Evolutionary conservation across 2,888 invertebrate species (phyloP).

Genomic region (Apoda limacodes): DNA sequence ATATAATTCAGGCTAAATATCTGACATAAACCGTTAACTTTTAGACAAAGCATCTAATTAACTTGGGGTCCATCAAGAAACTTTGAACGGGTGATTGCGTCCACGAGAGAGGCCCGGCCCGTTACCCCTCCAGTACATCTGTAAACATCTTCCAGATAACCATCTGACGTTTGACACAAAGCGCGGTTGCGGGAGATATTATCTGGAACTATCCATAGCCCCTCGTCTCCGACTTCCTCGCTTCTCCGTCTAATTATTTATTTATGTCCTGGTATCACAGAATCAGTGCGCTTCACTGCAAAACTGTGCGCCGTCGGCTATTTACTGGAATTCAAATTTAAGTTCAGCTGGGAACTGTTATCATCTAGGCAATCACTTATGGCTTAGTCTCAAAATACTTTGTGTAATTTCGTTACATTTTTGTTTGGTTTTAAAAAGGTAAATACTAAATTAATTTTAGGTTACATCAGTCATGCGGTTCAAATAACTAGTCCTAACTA

Average conservation of each 20-base stretch:
- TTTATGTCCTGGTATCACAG: conserved; percentile 61
- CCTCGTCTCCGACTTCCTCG: conserved; percentile 37
- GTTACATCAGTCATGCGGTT: no score
- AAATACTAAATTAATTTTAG: no score
- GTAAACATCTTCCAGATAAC: conserved; percentile 65
- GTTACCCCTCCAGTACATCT: conserved; percentile 65
- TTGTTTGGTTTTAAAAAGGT: no score
- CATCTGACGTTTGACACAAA: conserved; percentile 70
- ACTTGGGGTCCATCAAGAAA: conserved; percentile 45
- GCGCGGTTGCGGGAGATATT: conserved; percentile 61
- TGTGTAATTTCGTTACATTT: no score
- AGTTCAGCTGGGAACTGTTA: conserved; percentile 41
- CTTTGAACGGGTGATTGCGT: conserved; percentile 57
- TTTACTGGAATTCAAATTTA: conserved; percentile 59
- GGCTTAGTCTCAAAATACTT: no score
- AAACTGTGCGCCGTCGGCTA: conserved; percentile 49
- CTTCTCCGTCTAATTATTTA: conserved; percentile 63
- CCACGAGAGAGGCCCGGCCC: conserved; percentile 47
- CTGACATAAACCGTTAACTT: no score
- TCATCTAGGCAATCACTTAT: no score
- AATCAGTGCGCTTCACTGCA: conserved; percentile 63
- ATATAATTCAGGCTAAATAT: no score
- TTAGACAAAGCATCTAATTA: conserved; percentile 36
- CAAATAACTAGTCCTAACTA: no score
- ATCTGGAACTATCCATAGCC: conserved; percentile 58